These are phyloP conservation scores for Alcedo atthis DNA, from an alignment of 2,797 vertebrate genomes.

Conservation along the genomic window DNA sequence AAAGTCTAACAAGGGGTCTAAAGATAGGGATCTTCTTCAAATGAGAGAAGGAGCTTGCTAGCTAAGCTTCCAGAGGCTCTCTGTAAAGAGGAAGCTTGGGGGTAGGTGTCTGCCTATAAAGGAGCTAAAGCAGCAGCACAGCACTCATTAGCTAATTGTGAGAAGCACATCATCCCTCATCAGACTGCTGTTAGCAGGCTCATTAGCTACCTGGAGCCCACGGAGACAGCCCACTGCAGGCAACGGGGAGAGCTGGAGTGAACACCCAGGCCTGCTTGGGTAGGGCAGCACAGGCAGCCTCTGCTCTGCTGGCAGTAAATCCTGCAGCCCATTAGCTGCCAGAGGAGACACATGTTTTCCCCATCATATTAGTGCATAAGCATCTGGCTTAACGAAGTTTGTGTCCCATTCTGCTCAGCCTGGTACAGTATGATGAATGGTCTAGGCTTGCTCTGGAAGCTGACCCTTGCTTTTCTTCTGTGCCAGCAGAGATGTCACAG, in stretches of 20 bases:
- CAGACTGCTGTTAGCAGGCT: neutral
- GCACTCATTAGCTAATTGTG: neutral
- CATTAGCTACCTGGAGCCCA: neutral
- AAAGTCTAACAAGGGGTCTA: neutral
- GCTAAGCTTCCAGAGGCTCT: neutral
- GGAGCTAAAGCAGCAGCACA: neutral
- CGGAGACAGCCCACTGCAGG: neutral
- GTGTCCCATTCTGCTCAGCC: neutral
- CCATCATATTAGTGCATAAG: neutral
- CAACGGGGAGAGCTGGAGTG: neutral
- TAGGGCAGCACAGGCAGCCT: neutral
- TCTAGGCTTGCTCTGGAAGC: neutral
- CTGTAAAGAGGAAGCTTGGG: neutral
- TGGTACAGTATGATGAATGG: neutral
- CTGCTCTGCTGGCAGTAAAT: neutral
- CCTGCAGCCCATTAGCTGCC: neutral
- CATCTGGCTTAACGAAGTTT: neutral
- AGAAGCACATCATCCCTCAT: neutral
- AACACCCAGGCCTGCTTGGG: neutral
- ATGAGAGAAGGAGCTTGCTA: neutral
- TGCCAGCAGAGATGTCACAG: neutral
- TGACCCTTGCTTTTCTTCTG: neutral
- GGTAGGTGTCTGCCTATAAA: neutral
- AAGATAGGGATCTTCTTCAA: neutral
- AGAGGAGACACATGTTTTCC: neutral